Evolutionary conservation across 2,113 vertebrate genomes (phyloP).

Genomic region (Pomatostomus ruficeps): DNA sequence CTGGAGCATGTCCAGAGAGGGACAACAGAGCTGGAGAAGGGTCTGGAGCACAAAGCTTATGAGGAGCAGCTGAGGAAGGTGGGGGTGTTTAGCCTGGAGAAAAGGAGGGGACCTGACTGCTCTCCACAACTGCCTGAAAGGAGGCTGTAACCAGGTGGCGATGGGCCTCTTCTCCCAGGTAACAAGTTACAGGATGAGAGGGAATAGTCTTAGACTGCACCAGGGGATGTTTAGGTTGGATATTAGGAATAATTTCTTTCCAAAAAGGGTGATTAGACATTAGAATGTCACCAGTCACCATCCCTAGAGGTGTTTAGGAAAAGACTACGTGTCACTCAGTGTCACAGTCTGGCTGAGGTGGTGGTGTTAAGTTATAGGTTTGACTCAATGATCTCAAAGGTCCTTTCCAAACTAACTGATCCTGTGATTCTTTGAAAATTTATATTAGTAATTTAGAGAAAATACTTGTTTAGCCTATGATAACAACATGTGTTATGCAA

Average conservation of each 20-base stretch:
- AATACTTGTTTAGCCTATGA: not conserved
- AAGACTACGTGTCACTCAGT: not conserved
- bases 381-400: not conserved
- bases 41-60: not conserved
- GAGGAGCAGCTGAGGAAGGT: not conserved
- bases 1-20: not conserved
- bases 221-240: not conserved
- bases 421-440: not conserved
- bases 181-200: not conserved
- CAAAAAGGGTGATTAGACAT: not conserved
- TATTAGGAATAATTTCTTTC: not conserved
- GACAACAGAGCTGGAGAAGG: rapidly evolving
- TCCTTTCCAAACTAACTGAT: not conserved
- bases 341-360: not conserved
- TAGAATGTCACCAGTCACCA: not conserved
- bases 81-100: not conserved
- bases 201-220: not conserved
- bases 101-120: not conserved
- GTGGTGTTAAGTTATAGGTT: not conserved
- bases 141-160: not conserved
- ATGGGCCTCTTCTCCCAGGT: not conserved
- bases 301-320: not conserved
- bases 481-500: not conserved
- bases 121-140: too few species aligned
- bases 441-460: not conserved